Base-by-base conservation (phyloP, 2,113 vertebrate genomes). In the Elgaria multicarinata region DNA sequence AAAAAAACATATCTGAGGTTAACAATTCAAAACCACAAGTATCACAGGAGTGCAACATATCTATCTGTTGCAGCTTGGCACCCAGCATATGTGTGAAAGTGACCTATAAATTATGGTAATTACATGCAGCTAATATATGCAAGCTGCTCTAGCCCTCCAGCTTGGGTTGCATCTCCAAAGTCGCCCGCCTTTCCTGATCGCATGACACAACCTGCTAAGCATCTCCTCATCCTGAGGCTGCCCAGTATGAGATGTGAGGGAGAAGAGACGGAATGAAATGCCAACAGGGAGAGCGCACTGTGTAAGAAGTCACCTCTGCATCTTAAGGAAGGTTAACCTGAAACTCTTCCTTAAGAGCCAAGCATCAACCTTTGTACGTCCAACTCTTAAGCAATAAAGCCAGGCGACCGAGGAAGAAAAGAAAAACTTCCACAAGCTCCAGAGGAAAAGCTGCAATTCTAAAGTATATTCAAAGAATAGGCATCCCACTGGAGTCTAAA, bases 101-200 rank as follows among this genome's bases (percentile, higher is more conserved):
- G 69, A 83, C 79, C 69, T 75, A 75, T 39, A 83, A 74, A 75
- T 46, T 88, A 83, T 83, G 87, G 53, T 64, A 83, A 89, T 89
- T 83, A 64, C 71, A 76, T 64, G 69, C 86, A 79, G 75, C 62
- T 67, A 79, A 50, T 44, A 64, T 28, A 87, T n/a, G 31, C 78
- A 33, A 44, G 22, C 58, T 72, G 28, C 87, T 46, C 36, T 13
- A 42, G 36, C 53, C 53, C 69, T 64, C 22, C 6, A 42, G 69
- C 53, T 75, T 6, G 53, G 64, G 79, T 62, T 36, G 50, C 26
- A 66, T 76, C 39, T 62, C 16, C 46, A 58, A 39, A 22, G 16
- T 3, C 9, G 14, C 50, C 36, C 31, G 12, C 26, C 39, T 39
- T 55, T 75, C 55, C 22, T 46, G 24, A 26, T 18, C 3, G 39